Evolutionary conservation across 2,888 invertebrate genomes (phyloP), one percentile per base, ranked within the genome.

Genomic region (Trypoxylon attenuatum): DNA sequence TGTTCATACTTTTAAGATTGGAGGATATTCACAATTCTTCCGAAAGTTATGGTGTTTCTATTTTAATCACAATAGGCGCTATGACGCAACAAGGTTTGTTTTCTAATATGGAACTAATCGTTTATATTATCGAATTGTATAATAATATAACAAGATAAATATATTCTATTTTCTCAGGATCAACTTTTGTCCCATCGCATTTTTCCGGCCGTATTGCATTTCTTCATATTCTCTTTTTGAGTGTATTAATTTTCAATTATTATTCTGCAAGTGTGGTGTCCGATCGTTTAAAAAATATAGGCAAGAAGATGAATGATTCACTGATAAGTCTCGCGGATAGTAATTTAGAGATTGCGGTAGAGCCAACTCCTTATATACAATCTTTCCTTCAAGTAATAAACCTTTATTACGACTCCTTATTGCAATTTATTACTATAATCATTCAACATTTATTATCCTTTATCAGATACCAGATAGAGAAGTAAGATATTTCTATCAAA

Each of bases 231-330:
- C 68, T 84, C 53, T 21, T 82, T 1, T 84, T 82, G 45, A 78
- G 83, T 21, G 54, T 81, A 5, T 55, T 85, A n/a, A 71, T 84
- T 0, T 69, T 78, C 6, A 85, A 84, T 64, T 85, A 83, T 55
- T 85, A 85, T 52, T 79, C 82, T 1, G 84, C 84, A 3, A 82
- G 81, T 21, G 73, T 85, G 2, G 84, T 85, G 4, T 84, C 84
- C 0, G 77, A 77, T 2, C 78, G 83, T 16, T 68, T 85, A 16
- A 82, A 73, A 43, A 73, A 81, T 23, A 80, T 79, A 2, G 73
- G 77, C 1, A 71, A 75, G 3, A 85, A 84, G 60, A 84, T 84
- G 72, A 83, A 84, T 50, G 84, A 85, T 62, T 85, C 85, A 6
- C 53, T 85, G 6, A 73, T 76, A 18, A 72, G 73, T n/a, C 63